Conservation (phyloP, 1,140 invertebrate species). For the Dryas iulia region DNA sequence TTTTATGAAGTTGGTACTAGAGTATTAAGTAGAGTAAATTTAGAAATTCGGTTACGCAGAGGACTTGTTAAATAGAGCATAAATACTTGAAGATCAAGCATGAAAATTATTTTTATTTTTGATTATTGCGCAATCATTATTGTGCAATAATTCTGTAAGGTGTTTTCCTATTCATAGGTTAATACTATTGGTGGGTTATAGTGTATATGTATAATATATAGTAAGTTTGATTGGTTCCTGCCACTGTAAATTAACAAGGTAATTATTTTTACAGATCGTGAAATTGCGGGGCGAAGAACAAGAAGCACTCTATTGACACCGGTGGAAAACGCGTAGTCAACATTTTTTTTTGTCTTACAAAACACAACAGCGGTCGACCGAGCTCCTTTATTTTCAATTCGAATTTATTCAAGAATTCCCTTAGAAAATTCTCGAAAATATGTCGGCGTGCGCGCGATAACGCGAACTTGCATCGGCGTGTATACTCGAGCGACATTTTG, state of each 20-base stretch:
- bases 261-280: neutral
- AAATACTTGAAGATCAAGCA: too few relatives aligned
- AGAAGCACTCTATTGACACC: constrained; percentile 13
- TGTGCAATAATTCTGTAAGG: too few relatives aligned
- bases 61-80: too few relatives aligned
- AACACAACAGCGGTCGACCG: neutral
- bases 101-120: too few relatives aligned
- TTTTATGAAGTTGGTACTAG: too few relatives aligned
- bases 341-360: constrained; percentile 27
- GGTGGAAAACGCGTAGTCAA: constrained; percentile 45
- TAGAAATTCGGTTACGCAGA: too few relatives aligned
- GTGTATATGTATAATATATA: too few relatives aligned
- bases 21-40: too few relatives aligned
- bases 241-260: neutral
- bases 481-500: constrained; percentile 32
- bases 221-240: neutral
- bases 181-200: too few relatives aligned
- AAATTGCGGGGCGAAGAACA: neutral
- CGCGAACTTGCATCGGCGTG: constrained; percentile 45
- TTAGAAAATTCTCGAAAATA: too few relatives aligned
- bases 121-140: too few relatives aligned
- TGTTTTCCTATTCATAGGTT: too few relatives aligned
- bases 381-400: constrained; percentile 7
- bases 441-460: constrained; percentile 51
- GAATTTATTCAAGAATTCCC: constrained; percentile 15